Base-by-base conservation (phyloP, 2,113 vertebrate genomes). In the Catharus minimus region DNA sequence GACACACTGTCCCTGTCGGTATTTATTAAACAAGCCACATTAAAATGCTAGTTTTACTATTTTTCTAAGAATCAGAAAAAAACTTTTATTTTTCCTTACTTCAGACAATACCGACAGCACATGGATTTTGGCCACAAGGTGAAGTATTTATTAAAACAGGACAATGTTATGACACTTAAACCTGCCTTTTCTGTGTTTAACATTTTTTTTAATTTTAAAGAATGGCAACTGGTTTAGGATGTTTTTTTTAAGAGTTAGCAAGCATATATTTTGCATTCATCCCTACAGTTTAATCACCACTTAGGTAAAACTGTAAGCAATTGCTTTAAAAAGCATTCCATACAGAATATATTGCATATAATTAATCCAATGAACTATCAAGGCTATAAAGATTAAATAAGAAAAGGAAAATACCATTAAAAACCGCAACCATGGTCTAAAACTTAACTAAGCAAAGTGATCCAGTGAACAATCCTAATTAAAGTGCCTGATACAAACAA, bases 381-480 rank as follows among this genome's bases (percentile, higher is more conserved):
- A 97, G 96, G 98, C 98, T 97, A 98, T 98, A 99, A 99, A 99
- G 98, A 99, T 99, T 98, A 98, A 99, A 98, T 98, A 99, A 98
- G 98, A 98, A 97, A 94, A 97, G 96, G 97, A 98, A 98, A 98
- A 98, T 98, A 98, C 98, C 98, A 98, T 98, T 99, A 98, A 98
- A 97, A 99, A 97, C 95, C 83, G 56, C 88, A 98, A 97, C 96
- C 97, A 98, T 97, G 97, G 98, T 98, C 98, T 99, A 98, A 99
- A 98, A 99, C 98, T 99, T 99, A 99, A 99, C 98, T 99, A 99
- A 99, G 98, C 98, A 99, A 99, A 99, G 98, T 98, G 98, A 99
- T 98, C 98, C 98, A 97, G 98, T 97, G 98, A 99, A 98, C 97
- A 98, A 97, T 98, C 96, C 98, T 99, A 99, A 99, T 99, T 99